Conservation (phyloP, 2,113 vertebrate genomes). For the Himantopus leucocephalus region DNA sequence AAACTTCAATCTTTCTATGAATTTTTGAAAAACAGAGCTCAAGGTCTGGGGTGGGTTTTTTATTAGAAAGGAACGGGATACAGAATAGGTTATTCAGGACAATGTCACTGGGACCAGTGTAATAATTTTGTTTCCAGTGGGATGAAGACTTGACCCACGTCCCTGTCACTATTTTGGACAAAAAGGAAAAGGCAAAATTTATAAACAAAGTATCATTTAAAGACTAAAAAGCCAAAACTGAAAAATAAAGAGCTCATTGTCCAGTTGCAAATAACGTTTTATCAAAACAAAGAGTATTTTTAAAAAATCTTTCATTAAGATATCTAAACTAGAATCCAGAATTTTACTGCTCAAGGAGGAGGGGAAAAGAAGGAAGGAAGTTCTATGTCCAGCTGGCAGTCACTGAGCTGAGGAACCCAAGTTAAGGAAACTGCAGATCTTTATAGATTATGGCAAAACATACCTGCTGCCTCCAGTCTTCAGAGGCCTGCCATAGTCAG, state of each 20-base stretch:
- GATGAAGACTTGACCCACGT: background rate
- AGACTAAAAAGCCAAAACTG: background rate
- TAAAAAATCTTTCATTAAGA: background rate
- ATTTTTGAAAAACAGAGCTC: background rate
- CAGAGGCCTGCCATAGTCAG: background rate
- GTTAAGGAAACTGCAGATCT: background rate
- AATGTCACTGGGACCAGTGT: background rate
- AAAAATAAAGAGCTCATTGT: background rate
- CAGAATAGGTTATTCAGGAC: background rate
- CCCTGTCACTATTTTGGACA: background rate
- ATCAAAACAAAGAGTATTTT: background rate
- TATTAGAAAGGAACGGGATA: background rate
- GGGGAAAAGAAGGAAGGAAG: background rate
- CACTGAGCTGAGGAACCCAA: background rate
- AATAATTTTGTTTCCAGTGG: background rate
- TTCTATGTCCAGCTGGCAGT: background rate
- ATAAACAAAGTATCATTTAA: background rate
- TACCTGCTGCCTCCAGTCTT: background rate
- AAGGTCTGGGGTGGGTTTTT: accelerated
- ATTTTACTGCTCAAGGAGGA: background rate
- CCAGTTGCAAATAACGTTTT: background rate
- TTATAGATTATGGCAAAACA: background rate
- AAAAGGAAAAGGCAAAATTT: background rate
- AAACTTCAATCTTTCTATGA: background rate
- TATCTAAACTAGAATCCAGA: background rate